Conservation (phyloP, 2,888 invertebrate genomes). For the Meta bourneti region DNA sequence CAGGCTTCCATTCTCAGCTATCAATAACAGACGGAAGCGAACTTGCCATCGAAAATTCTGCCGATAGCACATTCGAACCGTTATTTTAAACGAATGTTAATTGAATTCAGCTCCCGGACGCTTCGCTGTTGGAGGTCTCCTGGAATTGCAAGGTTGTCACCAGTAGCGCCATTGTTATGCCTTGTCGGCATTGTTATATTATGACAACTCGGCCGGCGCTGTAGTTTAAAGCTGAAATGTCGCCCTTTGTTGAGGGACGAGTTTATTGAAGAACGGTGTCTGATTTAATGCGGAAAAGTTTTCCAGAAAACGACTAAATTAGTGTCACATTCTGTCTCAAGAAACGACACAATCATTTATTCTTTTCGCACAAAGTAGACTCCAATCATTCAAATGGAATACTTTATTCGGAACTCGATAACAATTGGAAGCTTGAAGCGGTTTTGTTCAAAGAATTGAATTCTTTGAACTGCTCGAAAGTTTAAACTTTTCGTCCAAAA, state of each 20-base stretch:
- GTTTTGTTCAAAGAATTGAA: no score
- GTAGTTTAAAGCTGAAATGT: background rate
- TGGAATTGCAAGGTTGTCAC: no score
- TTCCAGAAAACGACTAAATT: background rate
- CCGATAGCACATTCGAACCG: background rate
- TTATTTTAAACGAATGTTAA: constrained; percentile 1
- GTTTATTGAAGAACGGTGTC: background rate
- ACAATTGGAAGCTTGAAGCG: no score
- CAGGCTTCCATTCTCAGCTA: background rate
- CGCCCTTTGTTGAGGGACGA: background rate
- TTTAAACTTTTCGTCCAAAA: no score
- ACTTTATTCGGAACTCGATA: background rate
- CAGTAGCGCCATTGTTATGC: background rate
- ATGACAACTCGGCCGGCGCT: background rate
- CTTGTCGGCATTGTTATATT: background rate
- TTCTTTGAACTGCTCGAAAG: no score
- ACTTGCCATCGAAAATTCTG: background rate
- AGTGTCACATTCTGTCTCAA: background rate
- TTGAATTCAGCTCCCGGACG: background rate
- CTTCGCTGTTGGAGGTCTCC: no score
- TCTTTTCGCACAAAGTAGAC: background rate
- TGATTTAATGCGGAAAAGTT: background rate
- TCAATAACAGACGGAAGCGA: background rate
- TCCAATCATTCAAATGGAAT: background rate
- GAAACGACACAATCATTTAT: background rate